Evolutionary conservation across 2,797 vertebrate genomes (phyloP), one percentile per base, ranked within the genome.

Genomic region (Triplophysa bombifrons): DNA sequence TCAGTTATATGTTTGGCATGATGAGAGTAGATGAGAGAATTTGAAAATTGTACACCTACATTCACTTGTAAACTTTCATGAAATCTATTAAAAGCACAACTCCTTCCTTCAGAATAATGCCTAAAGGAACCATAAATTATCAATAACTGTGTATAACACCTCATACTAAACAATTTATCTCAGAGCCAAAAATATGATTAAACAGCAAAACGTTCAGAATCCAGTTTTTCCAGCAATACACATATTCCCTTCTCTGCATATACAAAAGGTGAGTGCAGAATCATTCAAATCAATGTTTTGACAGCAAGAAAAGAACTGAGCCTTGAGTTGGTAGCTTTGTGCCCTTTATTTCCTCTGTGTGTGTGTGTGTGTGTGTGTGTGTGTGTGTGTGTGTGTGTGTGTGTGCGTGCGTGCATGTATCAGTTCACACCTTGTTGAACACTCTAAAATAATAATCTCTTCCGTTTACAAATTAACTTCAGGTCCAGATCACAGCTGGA

Each of bases 401-500:
- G 19, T 44, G 30, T 4, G 72, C 51, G 72, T 34, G 30, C 6
- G 30, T 34, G 41, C 44, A 19, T 46, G 38, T n/a, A 55, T 67
- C 74, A 9, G 53, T 74, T 80, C 60, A 70, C 69, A 80, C 56
- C 73, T 66, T 72, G 81, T 75, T 75, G 70, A 41, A 60, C 34
- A 13, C 19, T 66, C 16, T 74, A 80, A 80, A 82, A 78, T 22
- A 78, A 72, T 80, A 20, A 80, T 80, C 61, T 80, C 61, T 68
- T 44, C 66, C 74, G 71, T 78, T 74, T 75, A 80, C 71, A 85
- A 72, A 81, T 83, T 70, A 74, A 74, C 83, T 67, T 56, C 76
- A 76, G 68, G 81, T 76, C 65, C 22, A 53, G 27, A 34, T 77
- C 53, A 77, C 68, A 66, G 34, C 34, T 63, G n/a, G 17, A 44